Base-by-base conservation (phyloP, 2,113 vertebrate species). In the Hemibagrus wyckioides region DNA sequence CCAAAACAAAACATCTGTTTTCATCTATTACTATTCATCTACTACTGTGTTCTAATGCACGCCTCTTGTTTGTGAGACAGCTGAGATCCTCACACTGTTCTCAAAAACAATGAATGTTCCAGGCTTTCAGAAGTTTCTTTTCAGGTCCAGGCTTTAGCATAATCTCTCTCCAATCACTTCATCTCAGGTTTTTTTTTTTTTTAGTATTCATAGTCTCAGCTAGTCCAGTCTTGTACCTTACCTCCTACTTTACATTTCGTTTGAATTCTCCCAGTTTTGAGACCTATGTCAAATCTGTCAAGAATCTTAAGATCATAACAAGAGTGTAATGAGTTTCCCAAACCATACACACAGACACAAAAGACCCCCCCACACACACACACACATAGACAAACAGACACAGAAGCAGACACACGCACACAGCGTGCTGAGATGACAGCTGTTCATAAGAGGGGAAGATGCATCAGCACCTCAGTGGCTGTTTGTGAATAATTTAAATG, bases 401-500 rank as follows among this genome's bases (percentile, higher is more conserved):
- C 30, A 67, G 39, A 48, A 69, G 41, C 28, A 39, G 36, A 80
- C 33, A 67, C 65, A 59, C 25, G 33, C 76, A 11, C 48, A 86
- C 76, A 79, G 3, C 36, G 8, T 86, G 65, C 85, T 83, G 71
- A 36, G 71, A 87, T 77, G 86, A 83, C 86, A 87, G 86, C 80
- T 88, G 73, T 81, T 69, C 77, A 69, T 63, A 88, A 76, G 82
- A 87, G 79, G 67, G 89, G 91, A 89, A 67, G 85, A 87, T 87
- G 89, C 88, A 92, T 94, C 94, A 93, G 85, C 76, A 81, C 84
- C 81, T 76, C 82, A 61, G 76, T 86, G 25, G 57, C 57, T 88
- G 89, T 86, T 90, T 86, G 81, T 94, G 90, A 95, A 93, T 94
- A 94, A 95, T 94, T 94, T 92, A 95, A 94, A 91, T 52, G 25